These are phyloP conservation scores for Catostomus latipinnis DNA, from an alignment of 2,797 vertebrate species.

Conservation along the genomic window DNA sequence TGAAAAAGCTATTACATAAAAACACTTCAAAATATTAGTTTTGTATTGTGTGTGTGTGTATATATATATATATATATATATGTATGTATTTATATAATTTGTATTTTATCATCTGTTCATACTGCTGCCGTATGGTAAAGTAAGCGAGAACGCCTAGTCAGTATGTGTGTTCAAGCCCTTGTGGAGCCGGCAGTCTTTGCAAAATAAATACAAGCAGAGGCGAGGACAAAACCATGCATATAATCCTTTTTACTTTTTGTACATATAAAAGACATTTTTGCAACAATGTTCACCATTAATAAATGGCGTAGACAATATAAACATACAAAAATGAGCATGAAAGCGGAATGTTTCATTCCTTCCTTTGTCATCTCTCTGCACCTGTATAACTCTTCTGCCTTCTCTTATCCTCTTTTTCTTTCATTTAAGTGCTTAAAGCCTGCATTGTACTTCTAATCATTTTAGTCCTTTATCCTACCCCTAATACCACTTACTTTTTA, in stretches of 20 bases:
- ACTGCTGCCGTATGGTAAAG: slow-evolving; percentile 73
- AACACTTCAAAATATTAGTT: slow-evolving; percentile 90
- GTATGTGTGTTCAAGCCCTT: slow-evolving; percentile 73
- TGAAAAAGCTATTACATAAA: slow-evolving; percentile 83
- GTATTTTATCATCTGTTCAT: slow-evolving; percentile 71
- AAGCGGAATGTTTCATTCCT: slow-evolving; percentile 91
- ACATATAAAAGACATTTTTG: slow-evolving; percentile 90
- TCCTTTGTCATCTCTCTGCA: slow-evolving; percentile 34
- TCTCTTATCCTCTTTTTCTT: slow-evolving; percentile 57
- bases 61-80: slow-evolving; percentile 64
- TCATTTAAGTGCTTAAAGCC: slow-evolving; percentile 78
- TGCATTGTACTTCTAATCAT: slow-evolving; percentile 69
- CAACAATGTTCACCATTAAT: slow-evolving; percentile 87
- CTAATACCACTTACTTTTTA: slow-evolving; percentile 52
- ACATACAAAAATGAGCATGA: slow-evolving; percentile 89
- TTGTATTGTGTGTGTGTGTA: slow-evolving; percentile 63
- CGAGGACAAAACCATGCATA: slow-evolving; percentile 91
- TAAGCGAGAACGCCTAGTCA: slow-evolving; percentile 57
- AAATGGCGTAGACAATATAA: slow-evolving; percentile 87
- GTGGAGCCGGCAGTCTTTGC: slow-evolving; percentile 83
- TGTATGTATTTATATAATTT: slow-evolving; percentile 83
- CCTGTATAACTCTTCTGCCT: slow-evolving; percentile 40
- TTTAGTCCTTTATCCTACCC: slow-evolving; percentile 63
- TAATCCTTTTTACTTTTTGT: slow-evolving; percentile 80
- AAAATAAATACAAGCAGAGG: slow-evolving; percentile 88